Base-by-base conservation (phyloP, 2,113 vertebrate genomes). In the Rousettus leschenaultii region DNA sequence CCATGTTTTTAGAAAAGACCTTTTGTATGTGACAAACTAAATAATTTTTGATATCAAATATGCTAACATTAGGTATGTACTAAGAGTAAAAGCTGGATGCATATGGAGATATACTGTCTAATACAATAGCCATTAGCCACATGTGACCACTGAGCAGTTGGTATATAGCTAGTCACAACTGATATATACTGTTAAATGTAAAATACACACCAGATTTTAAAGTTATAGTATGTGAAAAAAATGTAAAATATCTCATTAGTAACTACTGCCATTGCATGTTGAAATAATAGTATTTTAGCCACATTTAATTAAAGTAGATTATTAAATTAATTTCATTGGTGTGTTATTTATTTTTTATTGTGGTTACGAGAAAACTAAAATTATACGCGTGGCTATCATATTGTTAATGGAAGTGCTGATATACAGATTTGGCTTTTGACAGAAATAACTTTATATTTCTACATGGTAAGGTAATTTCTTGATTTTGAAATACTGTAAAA, bases 391-490 rank as follows among this genome's bases (percentile, higher is more conserved):
- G 13, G 35, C 30, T 68, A 5, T 94, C 28, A 40, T 22, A 73
- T 78, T 70, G 66, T 24, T 84, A 53, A 73, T 35, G 18, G 0
- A 73, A 74, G 11, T 68, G 30, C 40, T 48, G 40, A 84, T 74
- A 4, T 24, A 86, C 45, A 61, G 24, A 79, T 51, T 53, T 78
- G 43, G 2, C 2, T 63, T 6, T n/a, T 63, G 48, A 24, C 10
- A 94, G 26, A 86, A 86, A 70, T 78, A 68, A 89, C 78, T 78
- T 87, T 83, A 55, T 48, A 80, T 86, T 78, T 94, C 78, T 78
- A 40, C 13, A 86, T 45, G 48, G 40, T 57, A 86, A 80, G 33
- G n/a, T 15, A 55, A 45, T 68, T 74, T 40, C n/a, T 91, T 89
- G 45, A 65, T 51, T 79, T 79, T 35, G 18, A 85, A 88, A 79